These are phyloP conservation scores for Diphyllodes magnificus DNA, from an alignment of 2,113 vertebrate genomes.

Conservation along the genomic window DNA sequence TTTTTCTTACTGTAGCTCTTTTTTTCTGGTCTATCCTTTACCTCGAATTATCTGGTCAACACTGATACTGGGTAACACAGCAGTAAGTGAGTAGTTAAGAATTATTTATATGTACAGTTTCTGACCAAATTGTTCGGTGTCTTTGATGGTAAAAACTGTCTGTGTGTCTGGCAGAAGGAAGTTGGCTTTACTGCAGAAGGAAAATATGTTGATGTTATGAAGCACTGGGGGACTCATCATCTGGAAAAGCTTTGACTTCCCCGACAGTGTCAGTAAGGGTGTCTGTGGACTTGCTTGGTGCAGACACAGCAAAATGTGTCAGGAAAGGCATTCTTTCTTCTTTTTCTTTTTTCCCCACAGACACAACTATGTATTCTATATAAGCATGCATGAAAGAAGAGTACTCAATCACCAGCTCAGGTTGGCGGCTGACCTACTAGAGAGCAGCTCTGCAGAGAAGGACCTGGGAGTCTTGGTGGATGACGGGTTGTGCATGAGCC, in stretches of 20 bases:
- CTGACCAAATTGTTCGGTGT: not conserved
- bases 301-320: not conserved
- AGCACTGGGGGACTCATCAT: not conserved
- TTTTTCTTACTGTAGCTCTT: not conserved
- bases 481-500: not conserved
- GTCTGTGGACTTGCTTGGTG: not conserved
- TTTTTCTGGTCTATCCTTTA: not conserved
- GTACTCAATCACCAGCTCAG: too few relatives aligned
- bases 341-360: not conserved
- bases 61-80: not conserved
- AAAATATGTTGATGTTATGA: not conserved
- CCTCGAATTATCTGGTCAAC: accelerated
- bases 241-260: not conserved
- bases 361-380: not conserved
- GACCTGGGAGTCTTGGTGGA: not conserved
- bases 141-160: not conserved
- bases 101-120: not conserved
- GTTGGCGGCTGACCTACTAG: not conserved
- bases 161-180: not conserved
- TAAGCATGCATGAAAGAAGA: not conserved
- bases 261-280: not conserved
- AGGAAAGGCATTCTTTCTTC: not conserved
- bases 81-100: not conserved
- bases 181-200: not conserved
- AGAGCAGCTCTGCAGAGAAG: not conserved